Evolutionary conservation across 1,140 invertebrate genomes (phyloP).

Genomic region (Pomacea maculata): DNA sequence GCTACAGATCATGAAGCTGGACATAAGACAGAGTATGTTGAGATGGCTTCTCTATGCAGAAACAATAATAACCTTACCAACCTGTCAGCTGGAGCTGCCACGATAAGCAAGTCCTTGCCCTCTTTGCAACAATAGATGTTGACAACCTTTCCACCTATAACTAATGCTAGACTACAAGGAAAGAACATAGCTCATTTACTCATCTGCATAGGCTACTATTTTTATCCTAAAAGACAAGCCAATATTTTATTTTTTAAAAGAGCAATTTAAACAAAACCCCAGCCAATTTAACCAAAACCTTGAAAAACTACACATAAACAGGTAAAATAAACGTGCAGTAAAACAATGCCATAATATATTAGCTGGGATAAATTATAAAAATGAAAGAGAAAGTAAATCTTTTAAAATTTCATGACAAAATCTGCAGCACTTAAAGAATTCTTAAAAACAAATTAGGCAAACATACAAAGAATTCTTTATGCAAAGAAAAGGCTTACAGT

Average conservation of each 20-base stretch:
- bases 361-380: not conserved
- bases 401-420: no score
- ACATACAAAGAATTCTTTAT: no score
- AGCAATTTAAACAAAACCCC: no score
- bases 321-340: not conserved
- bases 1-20: no score
- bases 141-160: constrained; percentile 43
- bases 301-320: not conserved
- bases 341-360: not conserved
- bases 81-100: constrained; percentile 54
- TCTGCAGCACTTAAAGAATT: no score
- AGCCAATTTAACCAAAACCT: no score
- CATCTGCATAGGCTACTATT: not conserved
- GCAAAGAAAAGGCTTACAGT: constrained; percentile 27
- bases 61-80: constrained; percentile 24
- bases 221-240: not conserved
- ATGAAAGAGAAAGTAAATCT: not conserved
- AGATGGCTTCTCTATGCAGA: no score
- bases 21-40: no score
- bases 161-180: constrained; percentile 47
- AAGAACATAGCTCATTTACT: constrained; percentile 1
- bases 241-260: not conserved
- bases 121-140: constrained; percentile 54
- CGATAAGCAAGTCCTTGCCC: constrained; percentile 51
- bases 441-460: no score